Evolutionary conservation across 2,113 vertebrate genomes (phyloP), one percentile per base, ranked within the genome.

Genomic region (Pterocles burchelli): DNA sequence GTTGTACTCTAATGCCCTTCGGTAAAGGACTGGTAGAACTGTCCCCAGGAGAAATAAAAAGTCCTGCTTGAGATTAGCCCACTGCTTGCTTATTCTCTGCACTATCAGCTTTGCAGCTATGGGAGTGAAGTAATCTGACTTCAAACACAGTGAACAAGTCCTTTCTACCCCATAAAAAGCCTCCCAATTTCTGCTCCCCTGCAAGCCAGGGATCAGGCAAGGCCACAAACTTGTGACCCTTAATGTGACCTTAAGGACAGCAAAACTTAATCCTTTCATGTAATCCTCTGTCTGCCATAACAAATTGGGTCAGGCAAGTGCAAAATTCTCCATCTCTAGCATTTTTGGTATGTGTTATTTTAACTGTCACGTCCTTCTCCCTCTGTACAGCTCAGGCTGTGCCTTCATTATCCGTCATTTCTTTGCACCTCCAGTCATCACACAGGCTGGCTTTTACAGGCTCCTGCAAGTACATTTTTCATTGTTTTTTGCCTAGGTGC

Each of bases 221-320:
- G 81, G 92, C 85, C 72, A 97, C 92, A 95, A 46, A 96, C 89
- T 91, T 91, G 84, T 80, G 91, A 93, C 94, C 95, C 85, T 73
- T 78, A 83, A 74, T 5, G 36, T 92, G 92, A 96, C 89, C 87
- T 91, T 79, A 75, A 95, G 95, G 89, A 91, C 94, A 96, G 91
- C 77, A 88, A 93, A 92, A 86, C 84, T 95, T 96, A 95, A 96
- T 96, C 94, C 93, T 94, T 94, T 90, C 94, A 94, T 91, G 93
- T 95, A 96, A 96, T 95, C 92, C 81, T 95, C 95, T 82, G 70
- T 89, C 94, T 97, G 93, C 92, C 87, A 77, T 93, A 89, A 95
- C 73, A 96, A 95, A 95, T 87, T 95, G 91, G 93, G 92, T 95
- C 90, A 96, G 73, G 77, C 84, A 77, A 96, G 92, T 95, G 93